Evolutionary conservation across 2,113 vertebrate species (phyloP).

Genomic region (Tretioscincus oriximinensis): DNA sequence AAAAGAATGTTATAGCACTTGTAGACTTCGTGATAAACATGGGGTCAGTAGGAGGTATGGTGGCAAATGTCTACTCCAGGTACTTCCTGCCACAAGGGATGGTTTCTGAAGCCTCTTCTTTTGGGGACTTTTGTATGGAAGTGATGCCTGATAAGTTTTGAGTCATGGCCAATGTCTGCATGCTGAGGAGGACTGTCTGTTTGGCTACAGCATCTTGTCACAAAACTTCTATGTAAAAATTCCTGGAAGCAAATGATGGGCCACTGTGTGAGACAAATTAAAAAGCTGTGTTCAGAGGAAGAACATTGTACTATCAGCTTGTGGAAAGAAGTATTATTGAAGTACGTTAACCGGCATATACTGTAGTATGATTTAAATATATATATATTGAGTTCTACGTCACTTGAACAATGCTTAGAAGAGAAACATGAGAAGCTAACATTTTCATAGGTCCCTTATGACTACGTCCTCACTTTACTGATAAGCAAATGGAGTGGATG

Average conservation of each 20-base stretch:
- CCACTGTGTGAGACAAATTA: not conserved
- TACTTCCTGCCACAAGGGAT: no score
- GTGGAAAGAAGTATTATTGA: not conserved
- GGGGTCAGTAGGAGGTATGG: no score
- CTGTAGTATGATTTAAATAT: not conserved
- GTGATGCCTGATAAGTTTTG: no score
- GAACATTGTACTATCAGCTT: not conserved
- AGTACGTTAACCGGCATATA: not conserved
- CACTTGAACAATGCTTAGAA: not conserved
- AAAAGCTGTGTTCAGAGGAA: not conserved
- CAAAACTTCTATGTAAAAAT: no score
- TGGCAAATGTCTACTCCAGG: no score
- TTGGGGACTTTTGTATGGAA: no score
- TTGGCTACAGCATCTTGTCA: no score
- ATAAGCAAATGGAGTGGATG: not conserved
- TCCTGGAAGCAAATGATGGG: no score
- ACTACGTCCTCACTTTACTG: slow-evolving; percentile 4
- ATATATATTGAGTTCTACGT: not conserved
- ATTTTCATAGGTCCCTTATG: not conserved
- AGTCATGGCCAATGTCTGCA: no score
- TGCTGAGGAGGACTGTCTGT: no score
- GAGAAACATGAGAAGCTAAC: not conserved
- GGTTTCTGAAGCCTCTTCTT: no score
- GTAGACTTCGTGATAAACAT: not conserved
- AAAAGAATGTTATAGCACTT: not conserved